Conservation (phyloP, 2,113 vertebrate genomes). For the Dryoscopus gambensis region DNA sequence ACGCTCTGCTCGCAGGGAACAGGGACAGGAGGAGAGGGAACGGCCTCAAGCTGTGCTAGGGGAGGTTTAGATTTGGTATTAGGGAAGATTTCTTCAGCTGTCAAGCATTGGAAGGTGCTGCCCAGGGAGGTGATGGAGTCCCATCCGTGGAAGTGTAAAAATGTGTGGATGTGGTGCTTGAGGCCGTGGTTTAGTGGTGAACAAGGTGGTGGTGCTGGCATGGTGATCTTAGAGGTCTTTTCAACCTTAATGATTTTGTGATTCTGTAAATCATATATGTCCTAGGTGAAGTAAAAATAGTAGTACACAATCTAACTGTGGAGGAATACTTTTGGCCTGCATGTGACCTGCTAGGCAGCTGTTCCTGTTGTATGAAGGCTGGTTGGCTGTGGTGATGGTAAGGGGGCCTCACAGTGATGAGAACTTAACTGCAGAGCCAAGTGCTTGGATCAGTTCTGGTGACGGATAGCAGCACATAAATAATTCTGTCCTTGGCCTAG, state of each 20-base stretch:
- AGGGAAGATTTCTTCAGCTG: not conserved
- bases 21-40: not conserved
- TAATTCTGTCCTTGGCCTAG: not conserved
- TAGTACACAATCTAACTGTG: not conserved
- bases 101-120: not conserved
- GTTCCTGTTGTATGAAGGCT: not conserved
- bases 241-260: not conserved
- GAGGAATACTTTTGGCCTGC: not conserved
- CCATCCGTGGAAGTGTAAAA: not conserved
- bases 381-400: not conserved
- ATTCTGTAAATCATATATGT: not conserved
- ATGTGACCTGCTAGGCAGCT: not conserved
- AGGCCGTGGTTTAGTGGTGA: not conserved
- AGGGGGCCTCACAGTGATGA: not conserved
- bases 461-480: not conserved
- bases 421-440: not conserved
- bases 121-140: not conserved
- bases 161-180: not conserved
- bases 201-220: not conserved
- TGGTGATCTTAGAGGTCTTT: not conserved
- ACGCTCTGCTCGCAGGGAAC: not conserved
- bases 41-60: rapidly evolving
- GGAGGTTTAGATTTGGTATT: not conserved
- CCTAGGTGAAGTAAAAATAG: not conserved
- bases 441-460: not conserved